phyloP scores from a whole-genome alignment of 2,113 vertebrate species.

The Thalassoma bifasciatum region DNA sequence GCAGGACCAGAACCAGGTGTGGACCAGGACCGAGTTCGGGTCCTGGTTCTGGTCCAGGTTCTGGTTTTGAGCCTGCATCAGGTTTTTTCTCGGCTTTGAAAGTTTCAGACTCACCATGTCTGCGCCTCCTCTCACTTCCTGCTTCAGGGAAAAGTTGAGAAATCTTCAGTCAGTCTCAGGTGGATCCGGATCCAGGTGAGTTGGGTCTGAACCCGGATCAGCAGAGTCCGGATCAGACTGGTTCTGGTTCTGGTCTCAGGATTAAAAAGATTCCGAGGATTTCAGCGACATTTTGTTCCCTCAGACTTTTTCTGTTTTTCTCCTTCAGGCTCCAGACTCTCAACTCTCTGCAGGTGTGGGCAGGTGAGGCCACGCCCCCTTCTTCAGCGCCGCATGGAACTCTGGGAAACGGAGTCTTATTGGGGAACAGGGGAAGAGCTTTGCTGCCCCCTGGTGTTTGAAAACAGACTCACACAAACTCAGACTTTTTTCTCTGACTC shows the following conservation, averaged over 20 bases:
- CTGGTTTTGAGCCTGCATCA: background rate
- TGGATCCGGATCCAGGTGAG: conserved; percentile 11
- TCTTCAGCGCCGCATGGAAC: conserved; percentile 25
- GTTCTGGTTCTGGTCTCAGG: background rate
- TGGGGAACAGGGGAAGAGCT: background rate
- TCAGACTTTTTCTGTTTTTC: background rate
- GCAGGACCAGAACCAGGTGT: background rate
- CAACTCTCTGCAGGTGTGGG: conserved; percentile 72
- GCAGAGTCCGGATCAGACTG: too few relatives aligned
- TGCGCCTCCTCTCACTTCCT: conserved; percentile 61
- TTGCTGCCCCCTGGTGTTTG: background rate
- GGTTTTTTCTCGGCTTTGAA: background rate
- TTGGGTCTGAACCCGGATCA: background rate
- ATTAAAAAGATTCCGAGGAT: background rate
- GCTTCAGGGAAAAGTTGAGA: conserved; percentile 52
- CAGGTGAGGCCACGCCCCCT: conserved; percentile 72
- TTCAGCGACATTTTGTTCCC: conserved; percentile 17
- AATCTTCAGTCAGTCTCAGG: conserved; percentile 33
- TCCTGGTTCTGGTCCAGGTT: too few relatives aligned
- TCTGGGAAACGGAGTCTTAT: conserved; percentile 66
- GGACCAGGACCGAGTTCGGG: background rate
- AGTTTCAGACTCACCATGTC: conserved; percentile 67
- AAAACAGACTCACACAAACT: too few relatives aligned
- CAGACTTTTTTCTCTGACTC: too few relatives aligned
- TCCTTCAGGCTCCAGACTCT: conserved; percentile 32